A percentile compares a stretch with the other conserved stretches of the same genome.
These are phyloP conservation scores for Galeopterus variegatus DNA, from an alignment of 2,113 vertebrate species.

Conservation along the genomic window DNA sequence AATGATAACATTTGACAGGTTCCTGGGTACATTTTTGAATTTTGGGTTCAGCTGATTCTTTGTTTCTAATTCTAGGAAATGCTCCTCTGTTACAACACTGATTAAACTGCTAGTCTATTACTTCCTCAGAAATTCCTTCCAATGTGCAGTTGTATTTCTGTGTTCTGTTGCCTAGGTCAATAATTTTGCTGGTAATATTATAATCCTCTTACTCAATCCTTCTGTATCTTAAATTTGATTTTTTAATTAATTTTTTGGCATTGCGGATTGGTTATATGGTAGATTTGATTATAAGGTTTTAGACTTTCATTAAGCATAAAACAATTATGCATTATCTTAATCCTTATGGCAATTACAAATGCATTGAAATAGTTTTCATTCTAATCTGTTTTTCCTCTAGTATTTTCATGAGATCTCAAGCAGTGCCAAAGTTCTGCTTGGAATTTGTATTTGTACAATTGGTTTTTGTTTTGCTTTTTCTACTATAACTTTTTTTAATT, in stretches of 20 bases:
- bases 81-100: background rate
- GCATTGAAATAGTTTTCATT: background rate
- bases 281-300: background rate
- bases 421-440: background rate
- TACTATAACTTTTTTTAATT: background rate
- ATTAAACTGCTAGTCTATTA: background rate
- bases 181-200: background rate
- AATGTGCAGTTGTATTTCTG: background rate
- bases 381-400: background rate
- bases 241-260: background rate
- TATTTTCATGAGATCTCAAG: background rate
- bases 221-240: background rate
- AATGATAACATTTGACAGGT: background rate
- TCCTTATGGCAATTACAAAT: background rate
- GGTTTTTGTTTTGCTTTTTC: background rate
- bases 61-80: background rate
- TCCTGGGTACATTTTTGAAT: background rate
- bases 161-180: background rate
- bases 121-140: constrained; percentile 19
- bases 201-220: background rate
- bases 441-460: background rate
- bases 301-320: background rate
- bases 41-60: background rate
- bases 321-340: background rate
- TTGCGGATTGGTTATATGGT: background rate